Evolutionary conservation across 2,888 invertebrate species (phyloP).

Genomic region (Diabrotica balteata): DNA sequence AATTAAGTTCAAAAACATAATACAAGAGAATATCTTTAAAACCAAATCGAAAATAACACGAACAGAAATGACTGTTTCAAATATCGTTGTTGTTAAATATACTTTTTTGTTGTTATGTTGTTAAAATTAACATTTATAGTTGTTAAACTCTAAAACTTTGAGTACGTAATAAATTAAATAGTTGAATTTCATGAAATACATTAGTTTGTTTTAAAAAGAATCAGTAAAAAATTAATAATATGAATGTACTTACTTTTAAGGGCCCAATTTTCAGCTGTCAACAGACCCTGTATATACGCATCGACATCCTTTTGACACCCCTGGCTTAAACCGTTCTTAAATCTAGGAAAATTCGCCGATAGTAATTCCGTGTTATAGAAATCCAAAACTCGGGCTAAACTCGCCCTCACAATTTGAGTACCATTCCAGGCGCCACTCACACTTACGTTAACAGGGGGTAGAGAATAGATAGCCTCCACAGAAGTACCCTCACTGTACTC

Average conservation of each 20-base stretch:
- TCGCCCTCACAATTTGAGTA: slow-evolving; percentile 41
- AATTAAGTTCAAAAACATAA: too few relatives aligned
- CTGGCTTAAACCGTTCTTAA: slow-evolving; percentile 61
- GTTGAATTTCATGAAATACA: too few relatives aligned
- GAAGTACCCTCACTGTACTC: slow-evolving; percentile 47
- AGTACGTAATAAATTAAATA: too few relatives aligned
- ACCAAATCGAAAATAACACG: too few relatives aligned
- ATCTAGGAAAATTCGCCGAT: slow-evolving; percentile 65
- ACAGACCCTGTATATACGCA: slow-evolving; percentile 67
- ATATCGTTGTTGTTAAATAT: too few relatives aligned
- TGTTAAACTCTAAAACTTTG: too few relatives aligned
- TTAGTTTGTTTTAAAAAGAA: neutral
- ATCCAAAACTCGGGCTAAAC: slow-evolving; percentile 64
- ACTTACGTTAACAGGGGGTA: slow-evolving; percentile 48
- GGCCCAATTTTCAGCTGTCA: slow-evolving; percentile 70
- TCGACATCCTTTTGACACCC: slow-evolving; percentile 68
- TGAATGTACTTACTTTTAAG: slow-evolving; percentile 69
- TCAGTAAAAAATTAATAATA: neutral
- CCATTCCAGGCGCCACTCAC: slow-evolving; percentile 40
- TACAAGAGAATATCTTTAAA: too few relatives aligned
- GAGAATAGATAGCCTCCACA: slow-evolving; percentile 46
- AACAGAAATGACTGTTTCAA: too few relatives aligned
- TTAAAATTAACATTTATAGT: too few relatives aligned
- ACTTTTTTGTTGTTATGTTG: too few relatives aligned
- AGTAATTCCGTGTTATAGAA: slow-evolving; percentile 66